phyloP scores from a whole-genome alignment of 53 echinoderm and acorn worm genomes.

The Patiria pectinifera region DNA sequence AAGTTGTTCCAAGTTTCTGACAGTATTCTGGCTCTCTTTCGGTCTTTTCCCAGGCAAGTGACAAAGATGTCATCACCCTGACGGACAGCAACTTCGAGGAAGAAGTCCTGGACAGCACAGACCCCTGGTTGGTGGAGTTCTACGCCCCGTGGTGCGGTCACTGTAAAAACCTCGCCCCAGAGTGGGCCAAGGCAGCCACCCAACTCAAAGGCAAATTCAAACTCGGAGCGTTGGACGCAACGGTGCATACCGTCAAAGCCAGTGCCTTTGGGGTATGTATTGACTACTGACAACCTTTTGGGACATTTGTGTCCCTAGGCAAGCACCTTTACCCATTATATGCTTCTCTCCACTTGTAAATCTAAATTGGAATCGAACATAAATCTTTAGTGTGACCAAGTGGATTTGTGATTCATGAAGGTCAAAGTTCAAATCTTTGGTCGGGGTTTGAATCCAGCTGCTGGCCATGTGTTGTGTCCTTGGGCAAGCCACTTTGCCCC shows the following conservation, averaged over 20 bases:
- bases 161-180: conserved; percentile 87
- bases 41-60: conserved; percentile 53
- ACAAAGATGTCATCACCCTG: conserved; percentile 79
- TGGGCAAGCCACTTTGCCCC: too few species aligned
- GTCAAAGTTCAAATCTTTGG: too few species aligned
- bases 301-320: background rate
- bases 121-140: conserved; percentile 93
- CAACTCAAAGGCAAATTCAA: conserved; percentile 92
- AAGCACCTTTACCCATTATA: too few species aligned
- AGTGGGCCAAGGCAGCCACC: conserved; percentile 86
- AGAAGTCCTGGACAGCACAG: conserved; percentile 72
- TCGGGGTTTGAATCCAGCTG: too few species aligned
- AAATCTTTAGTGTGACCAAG: too few species aligned
- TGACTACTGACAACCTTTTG: background rate
- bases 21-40: background rate
- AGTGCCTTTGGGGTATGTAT: conserved; percentile 75
- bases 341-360: too few species aligned
- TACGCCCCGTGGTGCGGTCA: conserved; percentile 99
- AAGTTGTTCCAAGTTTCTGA: background rate
- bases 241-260: conserved; percentile 74
- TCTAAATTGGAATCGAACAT: too few species aligned
- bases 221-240: conserved; percentile 91
- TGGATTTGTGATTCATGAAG: too few species aligned
- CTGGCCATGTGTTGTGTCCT: too few species aligned
- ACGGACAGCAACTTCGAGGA: conserved; percentile 95